A percentile compares a stretch with the other conserved stretches of the same genome.
phyloP scores from a whole-genome alignment of 2,888 invertebrate species.

The Cotesia congregata region DNA sequence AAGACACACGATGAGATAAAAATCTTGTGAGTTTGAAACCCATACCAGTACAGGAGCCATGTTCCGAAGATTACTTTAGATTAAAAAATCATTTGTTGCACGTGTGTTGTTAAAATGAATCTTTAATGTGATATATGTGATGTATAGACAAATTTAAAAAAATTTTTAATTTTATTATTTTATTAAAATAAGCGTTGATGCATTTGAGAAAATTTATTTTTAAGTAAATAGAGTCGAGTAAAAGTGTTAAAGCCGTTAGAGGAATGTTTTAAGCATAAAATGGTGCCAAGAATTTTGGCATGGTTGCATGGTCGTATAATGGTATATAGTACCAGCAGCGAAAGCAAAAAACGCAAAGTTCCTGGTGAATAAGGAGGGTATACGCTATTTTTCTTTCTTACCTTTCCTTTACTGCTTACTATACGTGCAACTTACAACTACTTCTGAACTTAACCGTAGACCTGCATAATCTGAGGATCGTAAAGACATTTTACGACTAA shows the following conservation, averaged over 20 bases:
- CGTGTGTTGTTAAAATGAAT: slow-evolving; percentile 49
- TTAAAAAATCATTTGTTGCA: slow-evolving; percentile 52
- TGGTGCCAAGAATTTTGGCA: slow-evolving; percentile 5
- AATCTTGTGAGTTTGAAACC: slow-evolving; percentile 31
- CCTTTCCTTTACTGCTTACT: neutral
- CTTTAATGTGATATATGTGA: neutral
- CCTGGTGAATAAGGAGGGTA: slow-evolving; percentile 8
- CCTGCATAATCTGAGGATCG: slow-evolving; percentile 1
- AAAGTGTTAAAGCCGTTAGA: neutral
- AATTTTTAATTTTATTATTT: no score
- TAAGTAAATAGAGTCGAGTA: neutral
- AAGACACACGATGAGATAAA: neutral
- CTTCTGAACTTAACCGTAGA: neutral
- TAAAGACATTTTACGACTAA: neutral
- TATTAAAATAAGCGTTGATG: no score
- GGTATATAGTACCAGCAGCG: no score
- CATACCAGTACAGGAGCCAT: neutral
- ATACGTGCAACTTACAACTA: neutral
- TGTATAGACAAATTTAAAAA: neutral
- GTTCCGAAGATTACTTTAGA: slow-evolving; percentile 52
- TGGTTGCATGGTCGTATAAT: no score
- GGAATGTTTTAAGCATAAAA: neutral
- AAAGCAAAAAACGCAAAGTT: slow-evolving; percentile 17
- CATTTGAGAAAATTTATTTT: neutral
- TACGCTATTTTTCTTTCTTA: neutral